A percentile compares a stretch with the other conserved stretches of the same genome.
Conservation (phyloP, 2,113 vertebrate genomes). For the Tenebrosternarchus preto region DNA sequence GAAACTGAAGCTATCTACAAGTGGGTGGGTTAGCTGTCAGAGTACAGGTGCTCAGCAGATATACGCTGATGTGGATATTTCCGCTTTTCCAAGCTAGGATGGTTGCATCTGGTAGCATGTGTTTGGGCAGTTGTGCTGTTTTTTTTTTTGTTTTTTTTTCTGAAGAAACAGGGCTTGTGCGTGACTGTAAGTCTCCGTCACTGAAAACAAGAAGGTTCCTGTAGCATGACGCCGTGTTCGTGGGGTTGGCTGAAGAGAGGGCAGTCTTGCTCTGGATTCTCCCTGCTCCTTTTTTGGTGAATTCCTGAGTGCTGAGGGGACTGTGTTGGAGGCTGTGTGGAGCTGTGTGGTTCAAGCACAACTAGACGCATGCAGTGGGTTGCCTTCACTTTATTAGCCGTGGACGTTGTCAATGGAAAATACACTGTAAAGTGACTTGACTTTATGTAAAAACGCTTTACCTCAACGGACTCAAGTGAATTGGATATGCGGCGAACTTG, state of each 20-base stretch:
- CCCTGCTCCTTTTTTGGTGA: conserved; percentile 70
- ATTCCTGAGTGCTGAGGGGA: conserved; percentile 56
- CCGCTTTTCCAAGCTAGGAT: background rate
- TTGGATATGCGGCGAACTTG: too few relatives aligned
- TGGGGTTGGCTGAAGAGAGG: conserved; percentile 18
- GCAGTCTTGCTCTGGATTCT: conserved; percentile 25
- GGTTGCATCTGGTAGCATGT: background rate
- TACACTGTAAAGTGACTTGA: background rate
- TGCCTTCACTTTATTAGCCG: background rate
- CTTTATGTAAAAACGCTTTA: too few relatives aligned
- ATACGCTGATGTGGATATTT: too few relatives aligned
- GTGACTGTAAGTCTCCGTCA: background rate
- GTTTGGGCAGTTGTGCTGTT: conserved; percentile 24
- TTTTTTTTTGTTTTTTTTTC: too few relatives aligned
- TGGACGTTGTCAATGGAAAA: background rate
- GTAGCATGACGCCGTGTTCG: conserved; percentile 3
- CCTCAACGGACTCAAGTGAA: too few relatives aligned
- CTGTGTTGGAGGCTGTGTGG: background rate
- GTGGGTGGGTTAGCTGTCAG: too few relatives aligned
- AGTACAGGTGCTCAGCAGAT: too few relatives aligned
- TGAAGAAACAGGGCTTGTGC: background rate
- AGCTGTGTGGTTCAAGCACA: conserved; percentile 55
- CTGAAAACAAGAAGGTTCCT: conserved; percentile 11
- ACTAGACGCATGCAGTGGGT: background rate
- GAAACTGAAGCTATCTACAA: too few relatives aligned